Base-by-base conservation (phyloP, 23 tunicate species). In the Ciona savignyi region DNA sequence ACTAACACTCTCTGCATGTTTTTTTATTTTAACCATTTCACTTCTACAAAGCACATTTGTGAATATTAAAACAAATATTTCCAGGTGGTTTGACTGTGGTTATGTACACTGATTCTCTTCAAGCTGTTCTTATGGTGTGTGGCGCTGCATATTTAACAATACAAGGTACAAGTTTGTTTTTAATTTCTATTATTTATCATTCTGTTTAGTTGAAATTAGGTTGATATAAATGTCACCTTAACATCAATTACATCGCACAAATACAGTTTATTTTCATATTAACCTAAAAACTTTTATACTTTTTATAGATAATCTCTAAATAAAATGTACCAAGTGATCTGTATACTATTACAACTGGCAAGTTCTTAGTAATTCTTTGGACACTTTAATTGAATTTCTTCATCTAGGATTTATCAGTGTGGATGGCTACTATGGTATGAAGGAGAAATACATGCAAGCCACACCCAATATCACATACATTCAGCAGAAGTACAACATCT, bases 81-180 rank as follows among this genome's bases (percentile, higher is more conserved):
- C n/a, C 31, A 77, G 90, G 90, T 33, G 90, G 90, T 15, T 63
- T 84, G 29, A 77, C 90, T 22, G 90, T 78, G 4, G 90, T 84
- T 21, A 84, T 84, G 84, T 84, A 84, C 35, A 84, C 90, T 24
- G 90, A 84, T 34, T 66, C 68, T 27, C 51, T 77, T 6, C 90
- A 84, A 84, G 90, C 86, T 33, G 42, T 65, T 19, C 73, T 81
- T 21, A 81, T 81, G 86, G 35, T 81, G 62, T 24, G 48, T 20
- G 86, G 86, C 2, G 86, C 86, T 24, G 23, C 74, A 2, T 81
- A 73, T 65, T 65, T 81, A n/a, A 81, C 86, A 2, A 42, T 81
- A 19, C 70, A 35, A 65, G 86, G 86, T 81, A 23, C 56, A 15
- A n/a, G n/a, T n/a, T n/a, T n/a, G n/a, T n/a, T n/a, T n/a, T n/a